These are phyloP conservation scores for Sphaerophoria taeniata DNA, from an alignment of 2,888 invertebrate genomes.

Conservation along the genomic window DNA sequence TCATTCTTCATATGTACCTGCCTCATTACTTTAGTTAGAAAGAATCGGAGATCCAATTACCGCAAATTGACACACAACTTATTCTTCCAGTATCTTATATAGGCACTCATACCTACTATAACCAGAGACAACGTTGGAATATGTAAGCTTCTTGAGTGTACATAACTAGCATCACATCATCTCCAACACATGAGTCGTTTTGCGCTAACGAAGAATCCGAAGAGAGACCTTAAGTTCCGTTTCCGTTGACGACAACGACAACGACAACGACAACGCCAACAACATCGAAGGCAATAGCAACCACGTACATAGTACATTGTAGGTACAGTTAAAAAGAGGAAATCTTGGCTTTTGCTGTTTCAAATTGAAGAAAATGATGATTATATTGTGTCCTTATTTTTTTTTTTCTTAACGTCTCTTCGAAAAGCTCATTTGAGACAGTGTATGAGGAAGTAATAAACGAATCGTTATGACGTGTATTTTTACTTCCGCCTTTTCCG, in stretches of 20 bases:
- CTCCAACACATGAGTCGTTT: conserved; percentile 14
- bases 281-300: not conserved
- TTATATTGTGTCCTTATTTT: conserved; percentile 44
- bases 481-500: conserved; percentile 39
- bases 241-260: conserved; percentile 12
- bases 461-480: conserved; percentile 59
- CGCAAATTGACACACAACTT: conserved; percentile 70
- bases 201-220: conserved; percentile 3
- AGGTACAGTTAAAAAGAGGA: not conserved
- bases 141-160: not conserved
- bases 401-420: not conserved
- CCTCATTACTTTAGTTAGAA: conserved; percentile 57
- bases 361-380: conserved; percentile 60
- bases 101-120: conserved; percentile 27
- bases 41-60: conserved; percentile 68
- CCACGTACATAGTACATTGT: not conserved
- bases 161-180: conserved; percentile 7
- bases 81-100: conserved; percentile 36
- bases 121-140: conserved; percentile 51
- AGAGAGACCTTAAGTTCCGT: conserved; percentile 12
- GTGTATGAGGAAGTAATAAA: conserved; percentile 56
- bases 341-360: conserved; percentile 58
- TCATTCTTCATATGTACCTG: not conserved
- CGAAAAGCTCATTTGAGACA: conserved; percentile 24
- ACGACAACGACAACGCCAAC: not conserved